Percentiles rank a stretch among this genome's conserved stretches.
phyloP scores from a whole-genome alignment of 2,797 vertebrate species.

The Monodelphis domestica region DNA sequence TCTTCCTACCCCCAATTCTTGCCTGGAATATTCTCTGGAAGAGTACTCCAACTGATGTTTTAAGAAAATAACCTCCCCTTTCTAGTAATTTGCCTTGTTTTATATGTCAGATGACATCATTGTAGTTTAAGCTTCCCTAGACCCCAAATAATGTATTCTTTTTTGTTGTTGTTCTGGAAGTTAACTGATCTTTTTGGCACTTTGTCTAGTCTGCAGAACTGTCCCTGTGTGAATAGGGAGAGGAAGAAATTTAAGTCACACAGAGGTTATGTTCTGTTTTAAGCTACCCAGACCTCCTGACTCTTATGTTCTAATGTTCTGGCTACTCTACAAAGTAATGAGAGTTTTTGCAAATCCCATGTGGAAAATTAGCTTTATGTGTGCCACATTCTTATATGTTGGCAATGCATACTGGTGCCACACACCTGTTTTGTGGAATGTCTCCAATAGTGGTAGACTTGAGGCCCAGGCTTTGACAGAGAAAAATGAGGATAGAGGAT shows the following conservation, averaged over 20 bases:
- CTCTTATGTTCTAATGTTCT: not conserved
- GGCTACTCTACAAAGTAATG: not conserved
- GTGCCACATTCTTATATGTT: not conserved
- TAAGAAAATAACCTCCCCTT: slow-evolving; percentile 49
- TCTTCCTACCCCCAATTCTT: not conserved
- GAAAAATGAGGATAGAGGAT: not conserved
- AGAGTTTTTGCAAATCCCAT: slow-evolving; percentile 11
- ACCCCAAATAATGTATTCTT: not conserved
- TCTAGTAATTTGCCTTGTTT: not conserved
- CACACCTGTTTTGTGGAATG: not conserved
- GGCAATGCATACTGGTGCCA: not conserved
- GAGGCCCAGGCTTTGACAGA: not conserved
- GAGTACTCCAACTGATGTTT: slow-evolving; percentile 26
- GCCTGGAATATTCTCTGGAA: slow-evolving; percentile 15
- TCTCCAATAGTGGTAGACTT: not conserved
- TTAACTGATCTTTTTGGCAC: not conserved
- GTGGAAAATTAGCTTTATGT: not conserved
- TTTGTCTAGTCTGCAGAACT: not conserved
- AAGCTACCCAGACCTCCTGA: not conserved
- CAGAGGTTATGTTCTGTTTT: not conserved
- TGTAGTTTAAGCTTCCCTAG: slow-evolving; percentile 19
- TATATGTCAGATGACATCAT: slow-evolving; percentile 18
- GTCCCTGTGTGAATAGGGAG: not conserved
- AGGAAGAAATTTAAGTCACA: not conserved
- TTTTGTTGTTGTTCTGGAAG: slow-evolving; percentile 16